A percentile compares a stretch with the other conserved stretches of the same genome.
Conservation (phyloP, 1,140 invertebrate species). For the Maconellicoccus hirsutus region DNA sequence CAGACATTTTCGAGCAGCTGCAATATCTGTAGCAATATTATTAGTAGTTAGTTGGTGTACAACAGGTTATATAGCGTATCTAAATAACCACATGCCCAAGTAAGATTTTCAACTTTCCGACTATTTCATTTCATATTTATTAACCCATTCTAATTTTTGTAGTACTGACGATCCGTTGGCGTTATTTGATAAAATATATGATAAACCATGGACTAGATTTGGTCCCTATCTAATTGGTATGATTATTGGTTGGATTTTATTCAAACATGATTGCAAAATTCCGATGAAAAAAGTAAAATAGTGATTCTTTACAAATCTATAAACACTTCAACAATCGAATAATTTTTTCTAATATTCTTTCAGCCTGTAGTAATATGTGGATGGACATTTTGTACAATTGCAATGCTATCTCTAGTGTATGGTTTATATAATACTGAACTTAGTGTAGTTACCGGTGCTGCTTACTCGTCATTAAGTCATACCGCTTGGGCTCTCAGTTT, state of each 20-base stretch:
- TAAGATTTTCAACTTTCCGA: slow-evolving; percentile 28
- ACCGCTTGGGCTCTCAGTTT: slow-evolving; percentile 69
- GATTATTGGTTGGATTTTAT: slow-evolving; percentile 67
- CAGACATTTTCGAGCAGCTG: slow-evolving; percentile 62
- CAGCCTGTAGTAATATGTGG: slow-evolving; percentile 52
- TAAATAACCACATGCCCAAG: slow-evolving; percentile 60
- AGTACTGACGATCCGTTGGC: slow-evolving; percentile 67
- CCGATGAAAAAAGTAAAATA: slow-evolving; percentile 52
- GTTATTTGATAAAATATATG: slow-evolving; percentile 75
- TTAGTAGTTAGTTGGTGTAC: slow-evolving; percentile 62
- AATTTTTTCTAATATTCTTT: slow-evolving; percentile 29
- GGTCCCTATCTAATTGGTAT: slow-evolving; percentile 73
- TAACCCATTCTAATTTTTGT: not conserved
- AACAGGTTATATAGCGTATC: slow-evolving; percentile 64
- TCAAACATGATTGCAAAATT: slow-evolving; percentile 67
- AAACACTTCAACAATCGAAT: too few relatives aligned
- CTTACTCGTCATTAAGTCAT: slow-evolving; percentile 72
- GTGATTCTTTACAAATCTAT: not conserved
- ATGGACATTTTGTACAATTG: slow-evolving; percentile 50
- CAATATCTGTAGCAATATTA: slow-evolving; percentile 46
- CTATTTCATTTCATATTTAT: not conserved
- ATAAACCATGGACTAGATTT: slow-evolving; percentile 72
- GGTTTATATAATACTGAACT: slow-evolving; percentile 60
- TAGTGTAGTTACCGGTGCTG: slow-evolving; percentile 52
- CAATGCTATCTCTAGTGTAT: slow-evolving; percentile 57